Evolutionary conservation across 2,888 invertebrate genomes (phyloP), one percentile per base, ranked within the genome.

Genomic region (Agonopterix subpropinquella): DNA sequence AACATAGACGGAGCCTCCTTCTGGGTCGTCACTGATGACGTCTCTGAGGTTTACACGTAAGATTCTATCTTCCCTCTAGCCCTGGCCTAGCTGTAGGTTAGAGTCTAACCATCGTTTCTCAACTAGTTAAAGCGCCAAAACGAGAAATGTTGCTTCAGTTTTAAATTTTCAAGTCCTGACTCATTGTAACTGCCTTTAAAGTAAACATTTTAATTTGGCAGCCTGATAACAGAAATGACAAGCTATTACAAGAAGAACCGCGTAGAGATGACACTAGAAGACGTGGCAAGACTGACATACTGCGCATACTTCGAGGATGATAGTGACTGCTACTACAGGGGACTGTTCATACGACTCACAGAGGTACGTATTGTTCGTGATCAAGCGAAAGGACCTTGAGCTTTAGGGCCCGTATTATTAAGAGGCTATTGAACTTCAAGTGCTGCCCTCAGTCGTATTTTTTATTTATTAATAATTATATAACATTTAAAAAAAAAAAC

Each of bases 281-380:
- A 81, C 2, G 50, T 80, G 1, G 61, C 54, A 35, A 43, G 58
- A 0, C 59, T 82, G 4, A 69, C 66, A 0, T 82, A 72, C 56
- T 86, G 83, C 51, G 80, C 80, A 0, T 73, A 64, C 48, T 74
- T 67, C 28, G 83, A 82, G 11, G 65, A 72, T 0, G 73, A 74
- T 0, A 68, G 64, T 4, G 59, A 70, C 0, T 68, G 66, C 45
- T 80, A 64, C 57, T 82, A 79, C 51, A 63, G 87, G 44, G 82
- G 67, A 5, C 59, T 87, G 39, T 67, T 80, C 53, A 61, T 84
- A 1, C 62, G 69, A 47, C 51, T 76, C 0, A 55, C 53, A 36
- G 72, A 83, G 72, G 82, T 82, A 58, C 45, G 10, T 39, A 39
- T 28, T 28, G 5, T 28, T 28, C 28, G 28, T 5, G 28, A 28